Base-by-base conservation (phyloP, 2,797 vertebrate species). In the Crenuchus spilurus region DNA sequence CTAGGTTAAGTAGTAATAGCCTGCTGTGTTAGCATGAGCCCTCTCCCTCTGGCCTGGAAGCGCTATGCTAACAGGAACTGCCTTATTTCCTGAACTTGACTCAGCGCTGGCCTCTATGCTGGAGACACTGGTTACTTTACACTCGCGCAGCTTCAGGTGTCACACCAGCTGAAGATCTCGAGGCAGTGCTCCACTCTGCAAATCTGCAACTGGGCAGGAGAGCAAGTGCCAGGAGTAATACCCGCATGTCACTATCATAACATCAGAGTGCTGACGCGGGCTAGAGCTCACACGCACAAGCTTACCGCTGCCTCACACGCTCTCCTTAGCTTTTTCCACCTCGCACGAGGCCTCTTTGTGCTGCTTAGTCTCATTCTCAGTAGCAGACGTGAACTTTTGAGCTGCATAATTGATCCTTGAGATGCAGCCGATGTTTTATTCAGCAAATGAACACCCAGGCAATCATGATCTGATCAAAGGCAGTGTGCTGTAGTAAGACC, bases 51-150 rank as follows among this genome's bases (percentile, higher is more conserved):
- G 48, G 70, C 71, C 41, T 46, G 33, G 37, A 54, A n/a, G 22
- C 44, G 31, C 39, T 55, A 52, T n/a, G 28, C 79, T 76, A 81
- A 84, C 81, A 87, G 80, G 85, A 90, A 88, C 84, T 81, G 79
- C 76, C 75, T 80, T 85, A 86, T 90, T 87, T 89, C 84, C 84
- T 83, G 86, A 85, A 63, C 67, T 68, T 69, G 69, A 57, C 62
- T 77, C 74, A 62, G 54, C n/a, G 39, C 62, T 70, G 35, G 28
- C 42, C 49, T 61, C 16, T 20, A 46, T n/a, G 30, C 62, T 60
- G 33, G 37, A 58, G 46, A 66, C 35, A 44, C 68, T 46, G 41
- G 69, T 62, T 58, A 49, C 33, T 39, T 76, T 58, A 65, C 31
- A 28, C 49, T 70, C 24, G 13, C 72, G 48, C 31, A 67, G 54